Evolutionary conservation across 2,797 vertebrate species (phyloP), one percentile per base, ranked within the genome.

Genomic region (Melopsittacus undulatus): DNA sequence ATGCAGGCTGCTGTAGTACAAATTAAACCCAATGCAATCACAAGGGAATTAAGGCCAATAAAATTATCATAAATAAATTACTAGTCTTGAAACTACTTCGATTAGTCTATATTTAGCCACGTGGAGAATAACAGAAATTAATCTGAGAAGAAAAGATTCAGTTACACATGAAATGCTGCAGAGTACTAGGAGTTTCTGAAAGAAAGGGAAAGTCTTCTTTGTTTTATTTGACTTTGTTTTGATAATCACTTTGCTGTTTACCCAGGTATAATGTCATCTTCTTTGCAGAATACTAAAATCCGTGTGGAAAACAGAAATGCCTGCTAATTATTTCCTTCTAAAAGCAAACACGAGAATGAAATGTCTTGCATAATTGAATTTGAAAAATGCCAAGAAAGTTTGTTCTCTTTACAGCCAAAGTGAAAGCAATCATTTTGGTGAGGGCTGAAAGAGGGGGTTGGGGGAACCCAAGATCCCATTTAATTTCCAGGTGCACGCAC

Each of bases 311-410:
- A 96, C 78, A 90, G 76, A 97, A 96, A 94, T 82, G 91, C 85
- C 78, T 97, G 69, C 69, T 98, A 94, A 96, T 97, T 96, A 95
- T 97, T 97, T 97, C 93, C 79, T 87, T 92, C 70, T 94, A 67
- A 95, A 96, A 85, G 85, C 91, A 97, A 98, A 97, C 79, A 96
- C 92, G 73, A 93, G 69, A 91, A 96, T 72, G 82, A 77, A 94
- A 92, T 61, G 52, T 67, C 94, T 96, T 86, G 86, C 96, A 92
- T 96, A 97, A 97, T 95, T 97, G 93, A 97, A 96, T 96, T 90
- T 91, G 80, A 94, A 96, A 93, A 52, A 86, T 83, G 48, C 59
- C 72, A 91, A 63, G 78, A 83, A 97, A 76, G 46, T 84, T 96
- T 49, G 27, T 81, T 96, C 54, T 88, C 56, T 89, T 94, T 79